A percentile compares a stretch with the other conserved stretches of the same genome.
Conservation (phyloP, 2,113 vertebrate species). For the Pteropus alecto region DNA sequence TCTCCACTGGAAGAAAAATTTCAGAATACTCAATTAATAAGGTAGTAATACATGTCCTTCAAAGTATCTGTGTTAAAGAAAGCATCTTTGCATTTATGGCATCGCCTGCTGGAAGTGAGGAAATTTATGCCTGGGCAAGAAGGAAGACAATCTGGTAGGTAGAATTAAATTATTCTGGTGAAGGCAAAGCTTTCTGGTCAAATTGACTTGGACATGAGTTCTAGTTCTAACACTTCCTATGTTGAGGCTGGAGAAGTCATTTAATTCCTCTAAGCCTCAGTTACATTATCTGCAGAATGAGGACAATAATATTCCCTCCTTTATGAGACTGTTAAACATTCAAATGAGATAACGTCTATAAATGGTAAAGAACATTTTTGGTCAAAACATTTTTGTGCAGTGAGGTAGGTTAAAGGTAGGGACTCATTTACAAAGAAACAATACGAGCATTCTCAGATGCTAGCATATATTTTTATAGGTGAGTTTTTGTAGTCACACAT, state of each 20-base stretch:
- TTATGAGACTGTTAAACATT: not conserved
- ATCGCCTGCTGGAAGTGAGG: not conserved
- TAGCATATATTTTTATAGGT: not conserved
- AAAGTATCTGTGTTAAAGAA: not conserved
- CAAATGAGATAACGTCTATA: not conserved
- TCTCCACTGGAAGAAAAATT: not conserved
- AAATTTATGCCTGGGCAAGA: not conserved
- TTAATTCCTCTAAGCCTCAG: not conserved
- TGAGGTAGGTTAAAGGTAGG: not conserved
- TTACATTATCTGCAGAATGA: not conserved
- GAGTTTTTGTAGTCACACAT: not conserved
- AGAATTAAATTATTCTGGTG: not conserved
- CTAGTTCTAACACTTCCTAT: not conserved
- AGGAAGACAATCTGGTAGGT: not conserved
- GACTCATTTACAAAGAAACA: conserved; percentile 27
- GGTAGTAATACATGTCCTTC: not conserved
- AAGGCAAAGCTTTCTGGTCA: conserved; percentile 1
- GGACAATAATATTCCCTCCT: not conserved
- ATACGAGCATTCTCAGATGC: not conserved
- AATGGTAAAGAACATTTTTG: not conserved
- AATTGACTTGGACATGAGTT: not conserved
- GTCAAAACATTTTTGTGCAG: not conserved
- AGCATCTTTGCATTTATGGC: not conserved
- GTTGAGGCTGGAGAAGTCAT: not conserved
- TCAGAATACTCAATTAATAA: conserved; percentile 1